Conservation (phyloP, 1,140 invertebrate species). For the Lucilia sericata region DNA sequence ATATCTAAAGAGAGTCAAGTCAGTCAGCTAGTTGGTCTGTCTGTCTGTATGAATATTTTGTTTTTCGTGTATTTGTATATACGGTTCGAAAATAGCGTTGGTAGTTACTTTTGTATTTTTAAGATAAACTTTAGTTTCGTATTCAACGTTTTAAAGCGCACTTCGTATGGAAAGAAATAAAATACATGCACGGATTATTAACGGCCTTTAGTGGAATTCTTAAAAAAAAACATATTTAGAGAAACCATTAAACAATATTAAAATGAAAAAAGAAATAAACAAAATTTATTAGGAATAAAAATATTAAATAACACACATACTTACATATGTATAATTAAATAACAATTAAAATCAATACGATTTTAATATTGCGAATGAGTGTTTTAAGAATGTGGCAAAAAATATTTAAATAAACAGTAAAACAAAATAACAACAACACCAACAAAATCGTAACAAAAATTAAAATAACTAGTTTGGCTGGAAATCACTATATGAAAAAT, state of each 20-base stretch:
- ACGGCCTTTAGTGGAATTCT: background rate
- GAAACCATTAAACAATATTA: background rate
- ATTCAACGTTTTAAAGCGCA: conserved; percentile 40
- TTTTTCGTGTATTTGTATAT: background rate
- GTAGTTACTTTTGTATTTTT: conserved; percentile 38
- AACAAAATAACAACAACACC: background rate
- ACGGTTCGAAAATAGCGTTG: conserved; percentile 7
- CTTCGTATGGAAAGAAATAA: conserved; percentile 6
- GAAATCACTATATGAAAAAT: background rate
- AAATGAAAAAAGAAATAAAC: background rate
- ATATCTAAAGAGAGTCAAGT: too few relatives aligned
- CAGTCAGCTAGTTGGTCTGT: too few relatives aligned
- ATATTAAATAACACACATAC: too few relatives aligned
- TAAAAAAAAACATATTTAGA: background rate
- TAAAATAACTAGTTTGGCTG: background rate
- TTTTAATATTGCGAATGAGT: too few relatives aligned
- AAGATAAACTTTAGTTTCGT: conserved; percentile 42
- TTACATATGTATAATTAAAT: too few relatives aligned
- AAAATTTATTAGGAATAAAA: too few relatives aligned
- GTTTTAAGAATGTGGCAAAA: too few relatives aligned
- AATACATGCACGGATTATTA: background rate
- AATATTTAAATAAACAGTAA: conserved; percentile 3
- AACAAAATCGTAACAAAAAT: background rate
- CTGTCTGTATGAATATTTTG: background rate
- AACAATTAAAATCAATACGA: too few relatives aligned